Base-by-base conservation (phyloP, 2,797 vertebrate species). In the Pampus argenteus region DNA sequence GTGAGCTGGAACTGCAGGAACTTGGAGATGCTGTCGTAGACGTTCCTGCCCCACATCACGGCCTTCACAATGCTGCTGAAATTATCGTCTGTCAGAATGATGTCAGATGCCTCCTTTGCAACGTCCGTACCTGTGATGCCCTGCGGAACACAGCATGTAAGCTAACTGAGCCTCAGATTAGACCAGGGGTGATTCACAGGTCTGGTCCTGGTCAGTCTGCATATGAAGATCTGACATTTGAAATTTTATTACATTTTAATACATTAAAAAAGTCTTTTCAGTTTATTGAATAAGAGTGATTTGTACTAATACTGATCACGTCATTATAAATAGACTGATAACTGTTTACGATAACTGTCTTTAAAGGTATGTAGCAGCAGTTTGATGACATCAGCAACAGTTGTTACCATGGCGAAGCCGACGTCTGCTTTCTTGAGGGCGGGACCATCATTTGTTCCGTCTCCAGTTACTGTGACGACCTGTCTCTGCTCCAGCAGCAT, bases 1-100 rank as follows among this genome's bases (percentile, higher is more conserved):
- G 98, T 99, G 62, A 99, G 95, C 92, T 99, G 98, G 92, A 99
- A 99, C 91, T 99, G 97, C 79, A 99, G 91, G 88, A 99, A 99
- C 86, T 99, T 99, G 68, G 97, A 98, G 90, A 99, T 99, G 84
- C 97, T 99, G 86, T 99, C 98, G 0, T 99, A 99, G 66, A 99
- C 97, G 0, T 99, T 99, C 54, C 97, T 93, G 6, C 98, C 97
- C 98, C 98, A 99, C 98, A 99, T 99, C 26, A 99, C 98, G 0
- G 98, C 98, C 87, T 98, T 99, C 61, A 99, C 98, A 2, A 99
- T 99, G 92, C 98, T 99, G 85, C 89, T 95, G 93, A 99, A 99
- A 85, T 99, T 99, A 84, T 99, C 98, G 0, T 99, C 98, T 0
- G 98, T 99, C 70, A 99, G 91, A 90, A 99, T 99, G 90, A 99